Conservation (phyloP, 2,888 invertebrate species). For the Drosophila subsilvestris region DNA sequence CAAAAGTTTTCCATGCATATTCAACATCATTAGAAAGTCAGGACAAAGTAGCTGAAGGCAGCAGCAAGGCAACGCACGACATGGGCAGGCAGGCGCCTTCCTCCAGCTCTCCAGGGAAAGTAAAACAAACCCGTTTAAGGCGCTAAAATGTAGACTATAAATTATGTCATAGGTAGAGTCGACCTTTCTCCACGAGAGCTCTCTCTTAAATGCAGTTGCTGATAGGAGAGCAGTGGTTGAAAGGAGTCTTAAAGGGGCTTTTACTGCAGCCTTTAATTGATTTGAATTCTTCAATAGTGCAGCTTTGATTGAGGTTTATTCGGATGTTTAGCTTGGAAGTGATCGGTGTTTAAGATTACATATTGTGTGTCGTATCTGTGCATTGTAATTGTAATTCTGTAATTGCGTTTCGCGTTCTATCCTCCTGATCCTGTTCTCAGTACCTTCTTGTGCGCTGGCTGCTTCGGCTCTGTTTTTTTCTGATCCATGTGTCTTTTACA, state of each 20-base stretch:
- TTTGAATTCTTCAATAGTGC: neutral
- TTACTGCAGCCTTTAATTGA: constrained; percentile 30
- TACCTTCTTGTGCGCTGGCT: neutral
- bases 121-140: constrained; percentile 32
- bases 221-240: constrained; percentile 24
- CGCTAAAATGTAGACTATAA: constrained; percentile 60
- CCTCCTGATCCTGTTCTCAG: neutral
- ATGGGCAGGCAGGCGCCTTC: neutral
- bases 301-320: neutral
- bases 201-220: constrained; percentile 21
- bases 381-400: too few relatives aligned
- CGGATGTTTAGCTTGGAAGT: neutral
- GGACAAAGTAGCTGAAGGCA: constrained; percentile 65
- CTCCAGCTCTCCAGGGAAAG: constrained; percentile 13
- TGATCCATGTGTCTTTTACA: neutral
- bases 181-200: constrained; percentile 17
- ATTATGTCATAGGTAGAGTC: constrained; percentile 51
- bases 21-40: constrained; percentile 81
- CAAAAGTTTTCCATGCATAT: constrained; percentile 77
- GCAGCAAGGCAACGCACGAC: constrained; percentile 17
- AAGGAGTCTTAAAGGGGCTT: constrained; percentile 35
- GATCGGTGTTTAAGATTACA: neutral
- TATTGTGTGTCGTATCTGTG: too few relatives aligned
- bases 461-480: too few relatives aligned
- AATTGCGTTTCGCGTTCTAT: too few relatives aligned